Conservation (phyloP, 2,113 vertebrate species). For the Cavia aperea region DNA sequence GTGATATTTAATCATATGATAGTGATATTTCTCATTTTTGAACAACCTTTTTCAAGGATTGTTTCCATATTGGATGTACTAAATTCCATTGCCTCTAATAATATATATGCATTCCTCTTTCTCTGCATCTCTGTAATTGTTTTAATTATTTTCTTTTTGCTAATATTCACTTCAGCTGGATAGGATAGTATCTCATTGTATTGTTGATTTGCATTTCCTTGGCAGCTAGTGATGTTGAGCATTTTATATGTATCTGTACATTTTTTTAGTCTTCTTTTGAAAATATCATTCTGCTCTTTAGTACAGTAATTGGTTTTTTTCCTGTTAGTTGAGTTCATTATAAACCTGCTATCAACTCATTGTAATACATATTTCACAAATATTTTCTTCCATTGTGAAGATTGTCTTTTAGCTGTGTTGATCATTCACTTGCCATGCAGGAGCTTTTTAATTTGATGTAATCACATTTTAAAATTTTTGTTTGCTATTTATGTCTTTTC, state of each 20-base stretch:
- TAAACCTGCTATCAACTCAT: background rate
- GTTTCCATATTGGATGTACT: background rate
- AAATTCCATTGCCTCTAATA: background rate
- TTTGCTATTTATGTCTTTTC: background rate
- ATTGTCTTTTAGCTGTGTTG: background rate
- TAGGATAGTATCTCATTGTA: background rate
- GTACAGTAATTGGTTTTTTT: background rate
- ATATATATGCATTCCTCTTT: background rate
- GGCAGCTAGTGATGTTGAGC: background rate
- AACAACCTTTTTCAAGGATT: too few species aligned
- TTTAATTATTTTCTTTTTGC: background rate
- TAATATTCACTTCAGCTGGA: background rate
- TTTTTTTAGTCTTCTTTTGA: background rate
- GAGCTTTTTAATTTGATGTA: background rate
- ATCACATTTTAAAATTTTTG: background rate
- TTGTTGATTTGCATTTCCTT: background rate
- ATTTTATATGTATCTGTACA: background rate
- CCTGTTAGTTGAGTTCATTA: background rate
- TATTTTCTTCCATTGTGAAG: background rate
- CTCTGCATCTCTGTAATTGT: background rate
- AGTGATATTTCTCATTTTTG: background rate
- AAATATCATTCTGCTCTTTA: background rate
- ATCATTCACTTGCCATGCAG: background rate
- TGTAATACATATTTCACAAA: background rate
- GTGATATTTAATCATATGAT: background rate